These are phyloP conservation scores for Orbicella faveolata DNA, from an alignment of 64 coral and sea anemone species.

Conservation along the genomic window DNA sequence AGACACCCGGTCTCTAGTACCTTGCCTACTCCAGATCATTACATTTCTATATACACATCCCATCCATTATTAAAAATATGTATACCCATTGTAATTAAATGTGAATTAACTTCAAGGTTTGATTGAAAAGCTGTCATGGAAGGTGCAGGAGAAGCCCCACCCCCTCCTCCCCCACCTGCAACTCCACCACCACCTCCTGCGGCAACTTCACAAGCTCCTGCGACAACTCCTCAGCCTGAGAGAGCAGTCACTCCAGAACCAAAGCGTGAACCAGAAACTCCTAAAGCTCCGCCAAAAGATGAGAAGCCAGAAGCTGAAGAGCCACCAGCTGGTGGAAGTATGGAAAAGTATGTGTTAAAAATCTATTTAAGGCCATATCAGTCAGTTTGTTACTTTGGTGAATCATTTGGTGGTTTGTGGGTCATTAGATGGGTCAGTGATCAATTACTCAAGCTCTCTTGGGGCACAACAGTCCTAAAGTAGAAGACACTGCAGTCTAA, in stretches of 20 bases:
- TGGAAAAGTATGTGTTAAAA: not conserved
- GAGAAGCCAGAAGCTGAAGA: not conserved
- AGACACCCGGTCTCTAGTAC: too few species aligned
- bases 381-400: not conserved
- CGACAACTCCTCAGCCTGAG: not conserved
- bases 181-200: not conserved
- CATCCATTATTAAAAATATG: not conserved
- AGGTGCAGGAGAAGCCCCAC: not conserved
- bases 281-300: not conserved
- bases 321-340: not conserved
- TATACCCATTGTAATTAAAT: not conserved
- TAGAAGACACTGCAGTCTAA: too few species aligned
- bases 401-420: not conserved
- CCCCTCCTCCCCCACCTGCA: not conserved
- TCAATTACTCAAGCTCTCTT: too few species aligned
- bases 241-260: constrained; percentile 35
- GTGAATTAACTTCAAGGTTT: not conserved
- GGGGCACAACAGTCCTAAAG: too few species aligned
- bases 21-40: too few species aligned
- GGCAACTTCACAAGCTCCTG: not conserved
- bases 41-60: not conserved
- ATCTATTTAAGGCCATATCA: not conserved
- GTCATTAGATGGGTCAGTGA: too few species aligned
- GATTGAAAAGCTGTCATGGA: not conserved
- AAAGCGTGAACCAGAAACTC: not conserved